Base-by-base conservation (phyloP, 2,113 vertebrate genomes). In the Tilapia sparmanii region DNA sequence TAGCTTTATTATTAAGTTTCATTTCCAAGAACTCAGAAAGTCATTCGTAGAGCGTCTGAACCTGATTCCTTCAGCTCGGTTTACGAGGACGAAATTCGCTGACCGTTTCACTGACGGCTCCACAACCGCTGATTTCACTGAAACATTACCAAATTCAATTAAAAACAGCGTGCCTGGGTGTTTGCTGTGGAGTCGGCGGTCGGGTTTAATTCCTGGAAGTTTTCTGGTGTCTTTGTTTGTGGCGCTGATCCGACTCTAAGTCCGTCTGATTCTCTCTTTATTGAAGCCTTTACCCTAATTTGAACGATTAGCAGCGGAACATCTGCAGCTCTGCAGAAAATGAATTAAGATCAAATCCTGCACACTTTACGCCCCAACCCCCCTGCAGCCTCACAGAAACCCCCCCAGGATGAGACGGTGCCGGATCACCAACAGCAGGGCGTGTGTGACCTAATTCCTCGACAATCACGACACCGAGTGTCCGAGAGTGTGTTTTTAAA, bases 371-470 rank as follows among this genome's bases (percentile, higher is more conserved):
- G 35, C 53, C 19, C 55, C 19, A 6, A 40, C 47, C 54, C 13
- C 22, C 19, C 35, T 9, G 18, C 31, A 19, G n/a, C 68, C 5
- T 16, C 40, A 11, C 40, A 73, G 22, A 29, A 13, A 12, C 33
- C 73, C 68, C 52, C 86, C 80, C 15, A 16, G 31, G 76, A 87
- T 6, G 35, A 33, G 82, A 47, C 33, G 3, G 22, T 35, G 22
- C 5, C 85, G 92, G 87, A 90, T 91, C 84, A 89, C 33, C 71
- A 87, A 66, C 71, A 76, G 42, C 71, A 78, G 71, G 71, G 71
- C 18, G 73, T 3, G 35, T 82, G 52, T 90, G 91, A 93, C 93
- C 95, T 92, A 94, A 91, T 94, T 94, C 91, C 87, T 93, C 22
- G 12, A 92, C 86, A 92, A 89, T 89, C 94, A 68, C n/a, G 24